Evolutionary conservation across 2,797 vertebrate species (phyloP).

Genomic region (Saxicola maurus): DNA sequence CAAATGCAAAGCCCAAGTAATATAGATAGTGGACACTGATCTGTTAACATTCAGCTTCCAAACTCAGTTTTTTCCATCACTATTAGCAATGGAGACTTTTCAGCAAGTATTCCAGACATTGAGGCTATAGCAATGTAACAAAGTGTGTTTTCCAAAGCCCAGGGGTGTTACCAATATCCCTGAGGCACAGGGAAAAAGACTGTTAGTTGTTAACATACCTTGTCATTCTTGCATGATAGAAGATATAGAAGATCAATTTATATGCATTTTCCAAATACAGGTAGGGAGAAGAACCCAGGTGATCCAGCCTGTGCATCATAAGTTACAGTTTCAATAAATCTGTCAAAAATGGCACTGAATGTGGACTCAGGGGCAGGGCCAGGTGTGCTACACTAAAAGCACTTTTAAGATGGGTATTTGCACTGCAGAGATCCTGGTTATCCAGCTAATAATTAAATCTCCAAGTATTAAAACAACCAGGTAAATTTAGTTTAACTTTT

Average conservation of each 20-base stretch:
- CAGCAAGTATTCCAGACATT: background rate
- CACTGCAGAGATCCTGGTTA: background rate
- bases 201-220: background rate
- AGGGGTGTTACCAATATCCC: background rate
- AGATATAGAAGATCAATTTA: background rate
- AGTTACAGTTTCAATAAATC: background rate
- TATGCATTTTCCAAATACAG: background rate
- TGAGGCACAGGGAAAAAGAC: background rate
- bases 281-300: background rate
- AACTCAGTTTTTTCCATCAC: background rate
- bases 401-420: background rate
- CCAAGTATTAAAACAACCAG: background rate
- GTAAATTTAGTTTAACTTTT: background rate
- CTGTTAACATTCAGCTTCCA: background rate
- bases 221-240: background rate
- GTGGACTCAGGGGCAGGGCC: background rate
- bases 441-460: background rate
- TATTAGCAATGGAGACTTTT: background rate
- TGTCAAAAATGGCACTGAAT: background rate
- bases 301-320: background rate
- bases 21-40: background rate
- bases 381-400: background rate
- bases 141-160: background rate
- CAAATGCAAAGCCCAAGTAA: background rate
- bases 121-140: fast-evolving